Conservation (phyloP, 2,888 invertebrate species). For the Cacoxenus indagator region DNA sequence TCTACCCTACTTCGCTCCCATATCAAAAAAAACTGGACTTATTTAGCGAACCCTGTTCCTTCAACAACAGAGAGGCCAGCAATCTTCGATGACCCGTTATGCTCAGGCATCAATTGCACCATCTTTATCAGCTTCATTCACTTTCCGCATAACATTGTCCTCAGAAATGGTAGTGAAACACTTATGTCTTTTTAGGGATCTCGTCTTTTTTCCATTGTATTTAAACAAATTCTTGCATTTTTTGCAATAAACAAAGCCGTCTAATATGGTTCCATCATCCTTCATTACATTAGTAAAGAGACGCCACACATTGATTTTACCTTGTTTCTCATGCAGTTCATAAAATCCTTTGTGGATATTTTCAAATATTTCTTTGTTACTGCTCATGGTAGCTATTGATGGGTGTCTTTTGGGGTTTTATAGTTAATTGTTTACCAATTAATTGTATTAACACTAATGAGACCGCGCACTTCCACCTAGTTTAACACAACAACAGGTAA, state of each 20-base stretch:
- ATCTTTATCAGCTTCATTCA: not conserved
- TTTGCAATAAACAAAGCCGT: not conserved
- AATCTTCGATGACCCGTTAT: slow-evolving; percentile 30
- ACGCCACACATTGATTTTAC: not conserved
- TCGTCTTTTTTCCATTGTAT: not conserved
- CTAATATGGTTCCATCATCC: too few relatives aligned
- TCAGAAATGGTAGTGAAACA: not conserved
- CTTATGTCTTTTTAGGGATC: not conserved
- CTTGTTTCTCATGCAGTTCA: not conserved
- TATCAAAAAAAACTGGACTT: slow-evolving; percentile 30
- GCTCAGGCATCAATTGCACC: not conserved
- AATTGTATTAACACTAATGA: not conserved
- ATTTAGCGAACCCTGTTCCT: slow-evolving; percentile 21
- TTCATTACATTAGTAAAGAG: not conserved
- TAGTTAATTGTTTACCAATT: not conserved
- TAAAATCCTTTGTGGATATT: not conserved
- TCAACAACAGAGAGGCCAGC: slow-evolving; percentile 25
- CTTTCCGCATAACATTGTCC: not conserved
- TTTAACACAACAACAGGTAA: not conserved
- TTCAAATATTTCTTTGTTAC: not conserved
- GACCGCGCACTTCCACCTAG: not conserved
- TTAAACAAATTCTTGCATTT: too few relatives aligned
- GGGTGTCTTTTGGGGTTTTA: not conserved
- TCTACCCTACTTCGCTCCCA: slow-evolving; percentile 32
- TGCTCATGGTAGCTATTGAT: not conserved